A percentile compares a stretch with the other conserved stretches of the same genome.
phyloP scores from a whole-genome alignment of 2,797 vertebrate species.

The Tenualosa ilisha region DNA sequence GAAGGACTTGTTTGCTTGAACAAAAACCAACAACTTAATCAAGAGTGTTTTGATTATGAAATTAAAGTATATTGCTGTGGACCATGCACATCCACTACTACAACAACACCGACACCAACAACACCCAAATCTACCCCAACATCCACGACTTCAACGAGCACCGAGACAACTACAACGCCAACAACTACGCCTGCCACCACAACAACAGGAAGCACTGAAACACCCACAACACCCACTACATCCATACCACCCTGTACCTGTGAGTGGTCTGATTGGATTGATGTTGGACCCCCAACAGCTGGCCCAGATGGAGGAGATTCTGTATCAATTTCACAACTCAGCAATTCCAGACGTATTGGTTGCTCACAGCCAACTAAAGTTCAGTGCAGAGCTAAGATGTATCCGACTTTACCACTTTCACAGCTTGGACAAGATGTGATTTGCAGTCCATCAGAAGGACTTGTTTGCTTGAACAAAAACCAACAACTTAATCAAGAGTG shows the following conservation, averaged over 20 bases:
- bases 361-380: conserved; percentile 31
- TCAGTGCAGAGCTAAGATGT: conserved; percentile 28
- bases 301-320: conserved; percentile 36
- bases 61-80: conserved; percentile 60
- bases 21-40: conserved; percentile 24
- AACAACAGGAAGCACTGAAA: neutral
- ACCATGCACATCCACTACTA: conserved; percentile 26
- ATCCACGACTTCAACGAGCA: neutral
- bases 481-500: conserved; percentile 29
- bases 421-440: conserved; percentile 34
- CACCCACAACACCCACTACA: neutral
- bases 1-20: conserved; percentile 38
- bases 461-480: conserved; percentile 34
- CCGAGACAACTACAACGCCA: neutral
- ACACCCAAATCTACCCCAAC: neutral
- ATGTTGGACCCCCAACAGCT: conserved; percentile 20
- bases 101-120: neutral
- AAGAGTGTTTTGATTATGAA: conserved; percentile 60
- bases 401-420: conserved; percentile 18
- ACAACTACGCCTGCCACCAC: neutral
- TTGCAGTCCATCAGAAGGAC: conserved; percentile 29
- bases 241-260: neutral
- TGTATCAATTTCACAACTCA: conserved; percentile 33
- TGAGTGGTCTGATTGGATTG: conserved; percentile 31
- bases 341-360: neutral